Evolutionary conservation across 2,888 invertebrate genomes (phyloP).

Genomic region (Petrophora chlorosata): DNA sequence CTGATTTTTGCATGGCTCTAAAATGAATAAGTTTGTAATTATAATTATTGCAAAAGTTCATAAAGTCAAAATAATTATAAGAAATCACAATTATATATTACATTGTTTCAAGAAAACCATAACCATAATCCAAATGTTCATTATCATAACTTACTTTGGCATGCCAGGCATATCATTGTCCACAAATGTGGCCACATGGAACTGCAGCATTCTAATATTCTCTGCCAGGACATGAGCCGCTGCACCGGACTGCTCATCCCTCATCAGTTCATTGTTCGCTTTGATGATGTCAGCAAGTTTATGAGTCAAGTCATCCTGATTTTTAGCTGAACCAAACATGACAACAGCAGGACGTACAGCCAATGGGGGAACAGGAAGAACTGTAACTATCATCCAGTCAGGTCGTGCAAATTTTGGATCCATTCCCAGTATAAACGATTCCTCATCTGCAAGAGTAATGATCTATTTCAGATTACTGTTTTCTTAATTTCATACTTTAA

Average conservation of each 20-base stretch:
- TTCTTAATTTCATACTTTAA: too few relatives aligned
- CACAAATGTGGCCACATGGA: slow-evolving; percentile 98
- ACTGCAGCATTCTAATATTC: slow-evolving; percentile 98
- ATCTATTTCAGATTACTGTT: too few relatives aligned
- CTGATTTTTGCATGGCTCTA: slow-evolving; percentile 99
- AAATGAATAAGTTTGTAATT: slow-evolving; percentile 41
- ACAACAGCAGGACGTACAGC: slow-evolving; percentile 98
- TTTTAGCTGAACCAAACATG: slow-evolving; percentile 99
- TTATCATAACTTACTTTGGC: slow-evolving; percentile 89
- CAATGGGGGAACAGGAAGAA: slow-evolving; percentile 98
- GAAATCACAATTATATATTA: too few relatives aligned
- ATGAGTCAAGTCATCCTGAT: slow-evolving; percentile 99
- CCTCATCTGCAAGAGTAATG: slow-evolving; percentile 89
- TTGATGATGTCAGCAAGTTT: slow-evolving; percentile 99
- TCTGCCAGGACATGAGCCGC: slow-evolving; percentile 98
- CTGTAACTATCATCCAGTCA: slow-evolving; percentile 99
- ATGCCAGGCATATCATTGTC: slow-evolving; percentile 99
- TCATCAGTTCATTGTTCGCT: slow-evolving; percentile 96
- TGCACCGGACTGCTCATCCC: slow-evolving; percentile 98
- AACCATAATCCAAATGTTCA: too few relatives aligned
- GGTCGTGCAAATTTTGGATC: slow-evolving; percentile 98
- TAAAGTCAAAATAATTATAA: too few relatives aligned
- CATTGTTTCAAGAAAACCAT: too few relatives aligned
- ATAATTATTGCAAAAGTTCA: not conserved
- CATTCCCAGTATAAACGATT: slow-evolving; percentile 97